phyloP scores from a whole-genome alignment of 2,113 vertebrate species.

The Tyto alba region DNA sequence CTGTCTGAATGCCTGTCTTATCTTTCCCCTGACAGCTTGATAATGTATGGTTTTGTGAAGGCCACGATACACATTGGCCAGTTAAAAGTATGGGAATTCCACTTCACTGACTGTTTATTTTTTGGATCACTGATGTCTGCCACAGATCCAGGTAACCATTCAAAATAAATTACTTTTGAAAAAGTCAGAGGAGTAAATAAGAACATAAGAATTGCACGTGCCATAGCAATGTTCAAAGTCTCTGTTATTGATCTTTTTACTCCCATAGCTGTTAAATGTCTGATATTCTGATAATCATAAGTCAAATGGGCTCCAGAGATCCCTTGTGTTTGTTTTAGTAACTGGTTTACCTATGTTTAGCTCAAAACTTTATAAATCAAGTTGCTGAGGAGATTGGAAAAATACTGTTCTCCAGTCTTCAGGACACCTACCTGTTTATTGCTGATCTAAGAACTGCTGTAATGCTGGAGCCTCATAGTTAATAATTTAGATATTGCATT shows the following conservation, averaged over 20 bases:
- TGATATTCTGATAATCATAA: neutral
- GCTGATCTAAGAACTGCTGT: neutral
- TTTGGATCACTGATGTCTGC: slow-evolving; percentile 86
- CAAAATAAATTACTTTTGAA: neutral
- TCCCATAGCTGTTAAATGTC: neutral
- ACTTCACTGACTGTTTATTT: slow-evolving; percentile 84
- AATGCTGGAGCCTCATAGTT: neutral
- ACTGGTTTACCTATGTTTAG: neutral
- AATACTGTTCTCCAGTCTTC: neutral
- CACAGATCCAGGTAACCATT: slow-evolving; percentile 83
- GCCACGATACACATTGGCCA: slow-evolving; percentile 73
- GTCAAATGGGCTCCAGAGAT: neutral
- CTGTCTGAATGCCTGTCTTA: slow-evolving; percentile 31
- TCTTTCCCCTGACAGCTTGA: slow-evolving; percentile 71
- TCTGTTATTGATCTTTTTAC: neutral
- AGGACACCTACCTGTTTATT: neutral
- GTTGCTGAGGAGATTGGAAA: neutral
- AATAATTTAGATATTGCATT: neutral
- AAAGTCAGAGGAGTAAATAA: neutral
- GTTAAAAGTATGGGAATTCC: slow-evolving; percentile 74
- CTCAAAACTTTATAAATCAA: neutral
- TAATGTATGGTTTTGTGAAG: slow-evolving; percentile 82
- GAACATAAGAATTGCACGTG: neutral
- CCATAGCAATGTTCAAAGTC: neutral
- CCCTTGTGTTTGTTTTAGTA: neutral